Evolutionary conservation across 2,113 vertebrate species (phyloP).

Genomic region (Plecturocebus donacophilus): DNA sequence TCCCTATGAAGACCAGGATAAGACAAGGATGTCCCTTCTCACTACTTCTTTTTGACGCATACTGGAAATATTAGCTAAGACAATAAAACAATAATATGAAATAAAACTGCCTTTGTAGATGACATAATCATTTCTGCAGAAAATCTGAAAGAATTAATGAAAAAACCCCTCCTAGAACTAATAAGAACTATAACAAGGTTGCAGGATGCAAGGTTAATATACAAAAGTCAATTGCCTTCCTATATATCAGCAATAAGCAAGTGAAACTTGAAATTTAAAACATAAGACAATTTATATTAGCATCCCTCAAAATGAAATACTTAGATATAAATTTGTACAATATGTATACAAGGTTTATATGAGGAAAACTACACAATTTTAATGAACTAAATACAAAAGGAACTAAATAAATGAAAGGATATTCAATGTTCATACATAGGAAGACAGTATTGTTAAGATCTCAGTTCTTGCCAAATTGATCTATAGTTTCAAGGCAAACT

Average conservation of each 20-base stretch:
- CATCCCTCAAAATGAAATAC: neutral
- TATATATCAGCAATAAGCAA: neutral
- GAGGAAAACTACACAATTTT: neutral
- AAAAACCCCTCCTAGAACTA: neutral
- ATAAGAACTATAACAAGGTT: neutral
- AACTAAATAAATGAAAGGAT: neutral
- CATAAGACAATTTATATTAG: neutral
- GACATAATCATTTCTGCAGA: neutral
- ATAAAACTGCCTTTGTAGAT: neutral
- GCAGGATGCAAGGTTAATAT: neutral
- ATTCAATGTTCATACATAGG: neutral
- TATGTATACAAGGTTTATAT: neutral
- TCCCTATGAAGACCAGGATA: neutral
- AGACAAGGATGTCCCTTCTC: neutral
- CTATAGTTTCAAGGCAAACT: neutral
- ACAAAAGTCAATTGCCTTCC: neutral
- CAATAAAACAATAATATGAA: neutral
- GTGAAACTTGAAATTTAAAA: neutral
- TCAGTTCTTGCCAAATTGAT: neutral
- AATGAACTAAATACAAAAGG: neutral
- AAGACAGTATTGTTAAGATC: neutral
- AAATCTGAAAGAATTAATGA: neutral
- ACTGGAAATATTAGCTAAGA: neutral
- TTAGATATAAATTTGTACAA: neutral
- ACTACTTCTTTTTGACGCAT: neutral